Evolutionary conservation across 2,113 vertebrate genomes (phyloP).

Genomic region (Crotophaga sulcirostris): DNA sequence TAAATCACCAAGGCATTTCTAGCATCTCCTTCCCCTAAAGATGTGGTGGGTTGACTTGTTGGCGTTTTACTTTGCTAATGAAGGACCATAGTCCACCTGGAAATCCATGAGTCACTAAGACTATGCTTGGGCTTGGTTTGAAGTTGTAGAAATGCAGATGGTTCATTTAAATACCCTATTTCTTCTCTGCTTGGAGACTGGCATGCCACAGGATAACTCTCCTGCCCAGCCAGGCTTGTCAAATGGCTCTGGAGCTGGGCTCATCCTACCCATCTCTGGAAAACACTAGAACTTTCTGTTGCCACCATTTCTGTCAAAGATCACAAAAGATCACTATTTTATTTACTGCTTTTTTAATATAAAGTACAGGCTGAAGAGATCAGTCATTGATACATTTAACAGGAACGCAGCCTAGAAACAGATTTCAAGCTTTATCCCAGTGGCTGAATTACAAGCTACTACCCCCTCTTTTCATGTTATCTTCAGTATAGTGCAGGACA

Average conservation of each 20-base stretch:
- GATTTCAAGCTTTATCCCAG: neutral
- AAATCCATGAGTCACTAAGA: neutral
- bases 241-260: neutral
- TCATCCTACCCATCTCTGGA: neutral
- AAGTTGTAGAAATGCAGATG: neutral
- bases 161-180: neutral
- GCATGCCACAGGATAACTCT: neutral
- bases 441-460: neutral
- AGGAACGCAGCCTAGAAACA: neutral
- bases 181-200: rapidly evolving
- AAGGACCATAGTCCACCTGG: rapidly evolving
- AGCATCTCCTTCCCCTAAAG: neutral
- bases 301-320: neutral
- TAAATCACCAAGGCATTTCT: neutral
- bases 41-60: neutral
- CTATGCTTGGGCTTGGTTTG: neutral
- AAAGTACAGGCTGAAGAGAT: neutral
- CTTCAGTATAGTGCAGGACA: neutral
- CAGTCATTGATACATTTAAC: neutral
- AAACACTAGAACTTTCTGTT: neutral
- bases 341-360: neutral
- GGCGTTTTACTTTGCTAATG: neutral
- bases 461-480: neutral
- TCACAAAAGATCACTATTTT: neutral
- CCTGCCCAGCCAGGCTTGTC: neutral